Conservation (phyloP, 2,797 vertebrate species). For the Betta splendens region DNA sequence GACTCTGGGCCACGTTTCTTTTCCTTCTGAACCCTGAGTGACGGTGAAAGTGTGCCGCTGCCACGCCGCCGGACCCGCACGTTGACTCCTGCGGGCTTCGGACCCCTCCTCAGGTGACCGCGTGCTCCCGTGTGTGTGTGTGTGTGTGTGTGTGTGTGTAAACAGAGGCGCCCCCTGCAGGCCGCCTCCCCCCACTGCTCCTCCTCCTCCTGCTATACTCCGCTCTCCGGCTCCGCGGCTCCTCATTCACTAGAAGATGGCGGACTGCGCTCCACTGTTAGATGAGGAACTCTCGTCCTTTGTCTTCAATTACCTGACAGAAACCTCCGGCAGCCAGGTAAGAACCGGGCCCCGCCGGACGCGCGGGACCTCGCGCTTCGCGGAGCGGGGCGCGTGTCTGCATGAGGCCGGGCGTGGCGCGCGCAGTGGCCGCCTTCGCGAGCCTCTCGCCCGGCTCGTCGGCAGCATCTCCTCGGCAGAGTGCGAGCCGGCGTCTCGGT, state of each 20-base stretch:
- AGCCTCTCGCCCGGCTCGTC: slow-evolving; percentile 50
- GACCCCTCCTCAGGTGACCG: slow-evolving; percentile 15
- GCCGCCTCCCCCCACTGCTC: slow-evolving; percentile 36
- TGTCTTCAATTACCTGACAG: slow-evolving; percentile 96
- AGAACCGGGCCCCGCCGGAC: slow-evolving; percentile 38
- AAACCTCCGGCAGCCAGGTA: slow-evolving; percentile 91
- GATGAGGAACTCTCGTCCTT: slow-evolving; percentile 98
- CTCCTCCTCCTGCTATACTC: slow-evolving; percentile 80
- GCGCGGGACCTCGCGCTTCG: slow-evolving; percentile 34
- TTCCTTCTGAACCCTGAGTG: neutral
- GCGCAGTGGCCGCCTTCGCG: slow-evolving; percentile 37
- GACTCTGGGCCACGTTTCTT: no score
- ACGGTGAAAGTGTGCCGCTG: neutral
- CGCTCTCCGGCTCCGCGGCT: slow-evolving; percentile 74
- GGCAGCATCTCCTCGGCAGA: slow-evolving; percentile 64
- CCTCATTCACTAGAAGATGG: slow-evolving; percentile 97
- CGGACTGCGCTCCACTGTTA: slow-evolving; percentile 96
- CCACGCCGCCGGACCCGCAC: slow-evolving; percentile 2
- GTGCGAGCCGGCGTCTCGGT: slow-evolving; percentile 36
- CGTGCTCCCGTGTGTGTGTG: slow-evolving; percentile 20
- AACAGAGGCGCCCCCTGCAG: slow-evolving; percentile 71
- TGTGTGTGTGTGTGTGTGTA: slow-evolving; percentile 23
- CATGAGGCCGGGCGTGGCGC: slow-evolving; percentile 51
- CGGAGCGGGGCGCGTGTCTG: slow-evolving; percentile 23
- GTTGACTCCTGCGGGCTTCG: slow-evolving; percentile 32